Evolutionary conservation across 2,113 vertebrate genomes (phyloP), one percentile per base, ranked within the genome.

Genomic region (Pollimyrus isidori): DNA sequence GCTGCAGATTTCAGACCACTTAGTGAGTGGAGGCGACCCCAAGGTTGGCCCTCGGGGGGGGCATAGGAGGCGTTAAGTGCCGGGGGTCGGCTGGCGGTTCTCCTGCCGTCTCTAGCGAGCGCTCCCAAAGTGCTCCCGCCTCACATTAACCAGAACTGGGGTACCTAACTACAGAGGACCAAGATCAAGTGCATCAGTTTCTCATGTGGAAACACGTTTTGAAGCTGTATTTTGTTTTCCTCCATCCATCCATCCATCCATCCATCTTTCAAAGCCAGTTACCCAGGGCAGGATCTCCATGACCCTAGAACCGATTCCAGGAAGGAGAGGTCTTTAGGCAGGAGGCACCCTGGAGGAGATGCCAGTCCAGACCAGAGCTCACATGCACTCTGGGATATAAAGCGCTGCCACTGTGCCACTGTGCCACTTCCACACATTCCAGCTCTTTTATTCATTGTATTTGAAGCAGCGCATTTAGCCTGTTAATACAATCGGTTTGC

Each of bases 31-130:
- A 42, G 86, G 92, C 89, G 89, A 92, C 92, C 53, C 89, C 93
- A 94, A 94, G 93, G 93, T 93, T 91, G 91, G 92, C 89, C 90
- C 91, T 92, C 91, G 13, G n/a, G 89, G 39, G n/a, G 39, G n/a
- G 46, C 42, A 88, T 90, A 91, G 89, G 90, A 91, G 91, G 92
- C 73, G 85, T 89, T 91, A 93, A 94, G 92, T 93, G 94, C 92
- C 91, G 4, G 52, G 93, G 92, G 92, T 91, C 89, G 90, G 89
- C 90, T 91, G 91, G 91, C 92, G 87, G 91, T 92, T 92, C 73
- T 80, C 91, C 93, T 92, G 90, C 92, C 1, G 1, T 23, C 87
- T 62, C 56, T 30, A 15, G 26, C n/a, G 35, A n/a, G 56, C 39
- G 50, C 19, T 48, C n/a, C 26, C 56, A 26, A 46, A 69, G 17